Conservation (phyloP, 2,113 vertebrate genomes). For the Struthio camelus region DNA sequence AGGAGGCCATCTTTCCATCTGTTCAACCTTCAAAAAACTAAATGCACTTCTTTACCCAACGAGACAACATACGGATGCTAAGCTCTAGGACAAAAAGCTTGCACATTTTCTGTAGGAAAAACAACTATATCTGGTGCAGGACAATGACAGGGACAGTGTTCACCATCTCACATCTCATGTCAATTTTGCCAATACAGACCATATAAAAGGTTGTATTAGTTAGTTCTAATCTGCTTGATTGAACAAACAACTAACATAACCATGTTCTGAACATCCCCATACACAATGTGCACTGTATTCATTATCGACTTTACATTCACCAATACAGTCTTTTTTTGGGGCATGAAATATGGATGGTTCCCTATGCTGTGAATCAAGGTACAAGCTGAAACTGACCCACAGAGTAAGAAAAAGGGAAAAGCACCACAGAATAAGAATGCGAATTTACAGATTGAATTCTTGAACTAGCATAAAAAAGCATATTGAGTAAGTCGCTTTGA, state of each 20-base stretch:
- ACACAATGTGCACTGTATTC: background rate
- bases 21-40: background rate
- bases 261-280: background rate
- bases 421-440: background rate
- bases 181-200: background rate
- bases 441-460: background rate
- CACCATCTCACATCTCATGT: too few relatives aligned
- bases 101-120: background rate
- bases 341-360: accelerated
- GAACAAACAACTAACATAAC: background rate
- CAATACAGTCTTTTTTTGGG: accelerated
- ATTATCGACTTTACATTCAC: background rate
- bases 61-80: background rate
- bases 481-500: background rate
- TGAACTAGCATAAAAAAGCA: background rate
- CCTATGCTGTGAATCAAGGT: background rate
- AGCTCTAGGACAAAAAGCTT: background rate
- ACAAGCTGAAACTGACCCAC: background rate
- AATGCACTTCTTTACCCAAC: background rate
- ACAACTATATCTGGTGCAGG: background rate
- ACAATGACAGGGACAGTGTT: background rate
- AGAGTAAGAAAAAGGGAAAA: background rate
- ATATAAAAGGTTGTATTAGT: background rate
- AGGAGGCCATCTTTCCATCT: background rate
- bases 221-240: background rate